Evolutionary conservation across 2,113 vertebrate species (phyloP), one percentile per base, ranked within the genome.

Genomic region (Colossoma macropomum): DNA sequence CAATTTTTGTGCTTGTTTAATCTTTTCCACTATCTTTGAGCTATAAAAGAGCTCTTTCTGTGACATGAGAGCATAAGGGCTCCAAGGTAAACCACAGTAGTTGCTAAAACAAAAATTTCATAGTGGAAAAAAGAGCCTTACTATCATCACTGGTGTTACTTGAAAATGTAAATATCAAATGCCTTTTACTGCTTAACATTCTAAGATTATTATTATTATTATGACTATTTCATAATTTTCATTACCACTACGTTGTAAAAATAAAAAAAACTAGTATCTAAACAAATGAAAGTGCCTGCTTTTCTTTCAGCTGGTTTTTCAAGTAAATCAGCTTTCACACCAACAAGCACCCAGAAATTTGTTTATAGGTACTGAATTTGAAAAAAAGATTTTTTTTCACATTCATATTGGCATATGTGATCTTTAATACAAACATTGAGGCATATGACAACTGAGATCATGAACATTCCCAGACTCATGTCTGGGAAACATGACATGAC

Each of bases 211-310:
- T 23, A 45, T 41, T 75, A 25, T 63, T 9, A 54, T 72, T 45
- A 34, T 54, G 21, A 41, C 50, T 69, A 68, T 34, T 88, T 83
- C 80, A 45, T 84, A 3, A 70, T 70, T 89, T 90, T 86, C 85
- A 48, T 66, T 70, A 82, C 70, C 52, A 75, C 52, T 80, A 84
- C 83, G 86, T 45, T 85, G 11, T 56, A 27, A 27, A 62, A 62
- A 84, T 92, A 91, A 92, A 93, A 90, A 92, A 92, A 90, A 91
- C 91, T 93, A 89, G 90, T 87, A 91, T 91, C 85, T 77, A 83
- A 88, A 45, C 10, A 79, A 16, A 0, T 45, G n/a, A n/a, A 28
- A 9, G 27, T 79, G 1, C 41, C 1, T 70, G 17, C 21, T 71
- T 45, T 45, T 41, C 32, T 45, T 45, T 45, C 41, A 9, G 10